Evolutionary conservation across 2,888 invertebrate genomes (phyloP), one percentile per base, ranked within the genome.

Genomic region (Cryptosula pallasiana): DNA sequence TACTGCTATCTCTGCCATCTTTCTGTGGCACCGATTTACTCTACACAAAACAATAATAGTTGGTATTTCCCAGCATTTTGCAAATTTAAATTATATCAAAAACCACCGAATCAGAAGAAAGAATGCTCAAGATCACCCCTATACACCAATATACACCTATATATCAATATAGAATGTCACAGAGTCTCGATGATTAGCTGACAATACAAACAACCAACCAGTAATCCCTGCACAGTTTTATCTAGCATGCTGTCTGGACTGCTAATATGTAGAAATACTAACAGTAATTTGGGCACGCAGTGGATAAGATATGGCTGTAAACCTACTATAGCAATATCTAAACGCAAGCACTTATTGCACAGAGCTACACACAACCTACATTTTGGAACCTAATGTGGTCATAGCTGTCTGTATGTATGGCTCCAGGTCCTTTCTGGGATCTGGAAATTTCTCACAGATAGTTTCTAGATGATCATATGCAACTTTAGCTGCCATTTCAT

Each of bases 1-100:
- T 34, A 99, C 99, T 73, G 98, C 98, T 84, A 99, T 99, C 86
- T 97, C 94, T 13, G 99, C 99, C 94, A 99, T 96, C 86, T 96
- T 91, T 70, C 92, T 88, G 82, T 97, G 95, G 80, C 96, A 96
- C 83, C 96, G 94, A 82, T 97, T 99, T 25, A 99, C 92, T 73
- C 90, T 90, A 81, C 35, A 86, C 57, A 16, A 57, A 16, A 57
- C 45, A n/a, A n/a, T n/a, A n/a, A n/a, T n/a, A n/a, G n/a, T n/a
- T n/a, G n/a, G n/a, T n/a, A n/a, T n/a, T n/a, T n/a, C n/a, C n/a
- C n/a, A n/a, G n/a, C n/a, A n/a, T n/a, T n/a, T n/a, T n/a, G n/a
- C n/a, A n/a, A n/a, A n/a, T n/a, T n/a, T n/a, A n/a, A n/a, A n/a
- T n/a, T n/a, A n/a, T n/a, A n/a, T n/a, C n/a, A n/a, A n/a, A n/a